Base-by-base conservation (phyloP, 2,113 vertebrate genomes). In the Aepyceros melampus region DNA sequence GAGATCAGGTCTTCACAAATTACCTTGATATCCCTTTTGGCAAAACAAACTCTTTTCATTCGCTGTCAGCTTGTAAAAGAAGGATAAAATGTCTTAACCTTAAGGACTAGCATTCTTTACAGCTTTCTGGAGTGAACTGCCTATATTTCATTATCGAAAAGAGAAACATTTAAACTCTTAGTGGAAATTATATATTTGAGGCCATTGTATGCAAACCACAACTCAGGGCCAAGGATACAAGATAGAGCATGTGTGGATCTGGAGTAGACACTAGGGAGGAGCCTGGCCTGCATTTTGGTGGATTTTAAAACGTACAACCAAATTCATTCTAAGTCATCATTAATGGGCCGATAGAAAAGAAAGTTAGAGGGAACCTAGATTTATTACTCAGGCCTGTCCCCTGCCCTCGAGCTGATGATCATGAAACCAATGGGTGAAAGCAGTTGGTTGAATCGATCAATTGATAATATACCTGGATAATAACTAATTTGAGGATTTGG, bases 141-240 rank as follows among this genome's bases (percentile, higher is more conserved):
- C 93, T 25, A 43, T 93, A 47, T 91, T 97, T 96, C 84, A 81
- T 92, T 95, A 83, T 45, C 49, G 33, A 58, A 90, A 94, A 88
- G 85, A 95, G 89, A 96, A 95, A 67, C 71, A 97, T 91, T 93
- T 89, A 67, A 94, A 92, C 86, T 96, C 51, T 96, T 78, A 89
- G 33, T 97, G 55, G 89, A 97, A 91, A 94, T 96, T 94, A 95
- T 94, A 95, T 95, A 91, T 96, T 96, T 93, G 60, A 87, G 83
- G 27, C 74, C 60, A 86, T 93, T 97, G 94, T 97, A 56, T 21
- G 74, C 43, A 81, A 94, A 87, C 58, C 17, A 12, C 91, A 67
- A 67, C 78, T 95, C 29, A 86, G 64, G 60, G 81, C 60, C 91
- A 97, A 89, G 71, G 36, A 64, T 92, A 82, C 29, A 82, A 95